Conservation (phyloP, 2,113 vertebrate species). For the Hydrochoerus hydrochaeris region DNA sequence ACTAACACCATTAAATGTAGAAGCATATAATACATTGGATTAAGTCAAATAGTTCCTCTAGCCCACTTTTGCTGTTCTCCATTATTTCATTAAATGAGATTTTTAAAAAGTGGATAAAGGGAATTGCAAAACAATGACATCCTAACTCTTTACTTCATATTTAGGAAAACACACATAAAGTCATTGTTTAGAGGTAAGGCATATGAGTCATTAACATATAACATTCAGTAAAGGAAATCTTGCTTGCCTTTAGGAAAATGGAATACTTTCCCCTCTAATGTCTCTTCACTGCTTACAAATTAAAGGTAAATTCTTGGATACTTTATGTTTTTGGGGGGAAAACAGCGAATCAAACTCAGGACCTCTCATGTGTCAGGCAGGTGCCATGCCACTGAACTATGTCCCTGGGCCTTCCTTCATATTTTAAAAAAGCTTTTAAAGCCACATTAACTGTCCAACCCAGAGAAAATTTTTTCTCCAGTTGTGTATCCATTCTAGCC, state of each 20-base stretch:
- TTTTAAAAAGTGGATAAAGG: neutral
- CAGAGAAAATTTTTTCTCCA: neutral
- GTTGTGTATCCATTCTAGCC: neutral
- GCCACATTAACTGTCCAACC: neutral
- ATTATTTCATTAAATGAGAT: constrained; percentile 19
- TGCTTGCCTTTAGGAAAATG: neutral
- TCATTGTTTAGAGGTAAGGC: neutral
- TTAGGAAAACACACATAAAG: neutral
- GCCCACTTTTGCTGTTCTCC: neutral
- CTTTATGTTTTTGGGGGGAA: too few relatives aligned
- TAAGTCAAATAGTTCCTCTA: neutral
- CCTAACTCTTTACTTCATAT: neutral
- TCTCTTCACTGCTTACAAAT: neutral
- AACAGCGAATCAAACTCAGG: too few relatives aligned
- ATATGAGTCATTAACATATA: neutral
- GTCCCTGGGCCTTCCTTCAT: too few relatives aligned
- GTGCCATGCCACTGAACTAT: too few relatives aligned
- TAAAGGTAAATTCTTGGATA: neutral
- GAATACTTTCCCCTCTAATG: neutral
- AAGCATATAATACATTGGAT: neutral
- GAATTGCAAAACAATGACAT: neutral
- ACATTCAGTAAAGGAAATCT: neutral
- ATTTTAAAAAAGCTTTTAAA: neutral
- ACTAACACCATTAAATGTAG: neutral
- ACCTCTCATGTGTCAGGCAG: too few relatives aligned